phyloP scores from a whole-genome alignment of 2,888 invertebrate genomes.

The Pseudoips prasinana region DNA sequence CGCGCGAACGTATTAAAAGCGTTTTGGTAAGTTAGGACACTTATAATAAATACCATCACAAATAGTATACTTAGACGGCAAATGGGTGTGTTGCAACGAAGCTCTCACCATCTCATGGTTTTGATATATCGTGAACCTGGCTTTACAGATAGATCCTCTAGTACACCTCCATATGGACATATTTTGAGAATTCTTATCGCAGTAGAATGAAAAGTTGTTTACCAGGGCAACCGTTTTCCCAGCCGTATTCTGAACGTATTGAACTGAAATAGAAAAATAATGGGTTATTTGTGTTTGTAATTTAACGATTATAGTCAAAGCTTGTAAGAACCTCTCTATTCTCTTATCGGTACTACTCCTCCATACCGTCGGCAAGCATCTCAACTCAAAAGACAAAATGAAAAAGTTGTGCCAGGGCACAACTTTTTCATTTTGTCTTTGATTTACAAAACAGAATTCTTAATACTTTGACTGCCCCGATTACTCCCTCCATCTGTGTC shows the following conservation, averaged over 20 bases:
- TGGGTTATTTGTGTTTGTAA: too few relatives aligned
- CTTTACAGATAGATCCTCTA: constrained; percentile 1
- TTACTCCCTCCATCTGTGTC: too few relatives aligned
- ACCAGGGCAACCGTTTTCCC: constrained; percentile 1
- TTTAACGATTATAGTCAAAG: too few relatives aligned
- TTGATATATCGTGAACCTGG: constrained; percentile 1
- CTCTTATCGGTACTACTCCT: too few relatives aligned
- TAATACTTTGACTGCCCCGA: too few relatives aligned
- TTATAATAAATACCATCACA: background rate
- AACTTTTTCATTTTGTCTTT: too few relatives aligned
- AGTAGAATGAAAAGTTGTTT: constrained; percentile 1
- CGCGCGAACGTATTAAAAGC: too few relatives aligned
- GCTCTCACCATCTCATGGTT: background rate
- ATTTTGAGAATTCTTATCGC: background rate
- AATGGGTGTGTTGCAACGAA: constrained; percentile 1
- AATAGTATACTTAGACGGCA: background rate
- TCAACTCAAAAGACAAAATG: too few relatives aligned
- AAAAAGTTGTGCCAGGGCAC: too few relatives aligned
- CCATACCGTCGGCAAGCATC: too few relatives aligned
- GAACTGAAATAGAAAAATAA: constrained; percentile 3
- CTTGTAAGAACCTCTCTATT: too few relatives aligned
- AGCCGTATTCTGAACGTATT: background rate
- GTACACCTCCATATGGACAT: constrained; percentile 3
- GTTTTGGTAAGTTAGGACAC: background rate
- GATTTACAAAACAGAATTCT: too few relatives aligned